Evolutionary conservation across 1,140 invertebrate genomes (phyloP).

Genomic region (Vanessa tameamea): DNA sequence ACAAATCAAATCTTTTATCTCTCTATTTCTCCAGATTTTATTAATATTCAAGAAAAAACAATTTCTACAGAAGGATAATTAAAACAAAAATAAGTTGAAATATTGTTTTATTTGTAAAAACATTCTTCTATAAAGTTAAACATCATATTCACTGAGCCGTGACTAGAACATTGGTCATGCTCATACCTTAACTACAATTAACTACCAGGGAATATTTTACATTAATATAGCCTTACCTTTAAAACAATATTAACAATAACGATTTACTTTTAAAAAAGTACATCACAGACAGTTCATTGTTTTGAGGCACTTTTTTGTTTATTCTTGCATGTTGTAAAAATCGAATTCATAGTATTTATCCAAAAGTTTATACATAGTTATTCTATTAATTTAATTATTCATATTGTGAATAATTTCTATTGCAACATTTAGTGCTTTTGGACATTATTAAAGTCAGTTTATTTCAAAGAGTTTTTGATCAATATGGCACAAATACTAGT

Average conservation of each 20-base stretch:
- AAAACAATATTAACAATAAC: constrained; percentile 38
- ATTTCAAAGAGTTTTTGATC: not conserved
- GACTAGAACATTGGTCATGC: constrained; percentile 48
- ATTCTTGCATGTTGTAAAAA: constrained; percentile 10
- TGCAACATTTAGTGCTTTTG: too few species aligned
- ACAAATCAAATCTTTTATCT: too few species aligned
- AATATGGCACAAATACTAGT: too few species aligned
- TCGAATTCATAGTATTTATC: not conserved
- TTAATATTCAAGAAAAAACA: too few species aligned
- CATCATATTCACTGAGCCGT: constrained; percentile 25
- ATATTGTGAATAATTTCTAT: too few species aligned
- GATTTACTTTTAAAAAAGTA: constrained; percentile 35
- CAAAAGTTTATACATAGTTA: not conserved
- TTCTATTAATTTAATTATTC: too few species aligned
- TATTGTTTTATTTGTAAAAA: constrained; percentile 47
- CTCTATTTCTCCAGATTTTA: too few species aligned
- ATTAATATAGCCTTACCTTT: constrained; percentile 28
- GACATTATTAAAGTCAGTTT: not conserved
- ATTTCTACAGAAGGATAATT: not conserved
- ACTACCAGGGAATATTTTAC: constrained; percentile 43
- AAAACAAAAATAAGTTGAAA: constrained; percentile 28
- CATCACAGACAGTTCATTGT: constrained; percentile 53
- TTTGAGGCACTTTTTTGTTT: constrained; percentile 44
- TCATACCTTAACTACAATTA: constrained; percentile 35
- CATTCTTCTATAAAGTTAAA: constrained; percentile 37